Evolutionary conservation across 37 sponge, comb jelly and placozoan genomes (phyloP).

Genomic region (Theonella swinhoei): DNA sequence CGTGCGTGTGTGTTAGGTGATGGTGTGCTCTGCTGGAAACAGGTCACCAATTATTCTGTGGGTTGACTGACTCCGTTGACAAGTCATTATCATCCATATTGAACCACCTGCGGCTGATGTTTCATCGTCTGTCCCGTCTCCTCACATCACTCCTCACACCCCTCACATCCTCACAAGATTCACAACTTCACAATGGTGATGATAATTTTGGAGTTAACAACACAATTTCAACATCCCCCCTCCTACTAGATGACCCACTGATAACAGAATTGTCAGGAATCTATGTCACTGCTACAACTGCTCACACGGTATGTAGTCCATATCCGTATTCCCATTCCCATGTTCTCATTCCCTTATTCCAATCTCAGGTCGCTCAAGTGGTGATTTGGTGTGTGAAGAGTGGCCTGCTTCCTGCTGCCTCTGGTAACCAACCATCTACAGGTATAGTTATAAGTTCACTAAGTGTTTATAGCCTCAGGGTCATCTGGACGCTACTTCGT

Average conservation of each 20-base stretch:
- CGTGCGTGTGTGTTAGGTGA: too few relatives aligned
- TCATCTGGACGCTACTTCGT: too few relatives aligned
- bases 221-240: too few relatives aligned
- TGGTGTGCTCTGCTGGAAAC: too few relatives aligned
- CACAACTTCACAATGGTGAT: too few relatives aligned
- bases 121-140: neutral
- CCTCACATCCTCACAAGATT: too few relatives aligned
- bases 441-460: too few relatives aligned
- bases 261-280: neutral
- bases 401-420: neutral
- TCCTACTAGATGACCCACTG: too few relatives aligned
- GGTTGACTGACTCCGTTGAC: neutral
- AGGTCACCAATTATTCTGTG: neutral
- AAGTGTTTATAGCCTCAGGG: too few relatives aligned
- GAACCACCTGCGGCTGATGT: neutral
- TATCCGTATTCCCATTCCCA: too few relatives aligned
- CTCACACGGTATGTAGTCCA: neutral
- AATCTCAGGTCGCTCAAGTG: neutral
- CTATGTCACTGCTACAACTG: neutral
- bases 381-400: neutral
- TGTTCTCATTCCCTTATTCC: neutral
- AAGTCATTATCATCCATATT: neutral
- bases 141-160: neutral
- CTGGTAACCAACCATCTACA: too few relatives aligned
- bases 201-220: too few relatives aligned